Conservation (phyloP, 2,888 invertebrate genomes). For the Hyposoter dolosus region DNA sequence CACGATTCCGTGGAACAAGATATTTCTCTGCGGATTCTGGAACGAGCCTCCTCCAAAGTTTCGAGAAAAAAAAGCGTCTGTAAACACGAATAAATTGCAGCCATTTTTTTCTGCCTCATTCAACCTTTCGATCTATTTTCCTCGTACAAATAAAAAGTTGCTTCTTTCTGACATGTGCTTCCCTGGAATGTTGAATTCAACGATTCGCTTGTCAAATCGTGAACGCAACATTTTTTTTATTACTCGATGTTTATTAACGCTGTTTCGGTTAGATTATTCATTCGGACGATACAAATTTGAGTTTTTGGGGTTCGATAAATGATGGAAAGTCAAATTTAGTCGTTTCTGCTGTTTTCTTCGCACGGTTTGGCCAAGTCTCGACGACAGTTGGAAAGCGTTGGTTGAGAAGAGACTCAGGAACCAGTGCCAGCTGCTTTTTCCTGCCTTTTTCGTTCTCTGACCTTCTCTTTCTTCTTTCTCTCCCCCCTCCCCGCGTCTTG, state of each 20-base stretch:
- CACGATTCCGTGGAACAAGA: background rate
- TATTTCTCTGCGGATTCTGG: slow-evolving; percentile 7
- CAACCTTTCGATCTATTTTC: background rate
- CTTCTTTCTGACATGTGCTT: background rate
- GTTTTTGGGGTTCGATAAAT: background rate
- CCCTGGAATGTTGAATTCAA: background rate
- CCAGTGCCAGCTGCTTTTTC: slow-evolving; percentile 63
- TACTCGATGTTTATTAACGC: background rate
- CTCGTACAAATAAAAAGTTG: background rate
- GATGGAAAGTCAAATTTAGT: background rate
- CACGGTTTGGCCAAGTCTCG: slow-evolving; percentile 11
- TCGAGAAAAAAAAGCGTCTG: background rate
- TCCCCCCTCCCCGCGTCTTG: background rate
- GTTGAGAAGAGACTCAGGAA: slow-evolving; percentile 11
- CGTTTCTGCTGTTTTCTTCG: background rate
- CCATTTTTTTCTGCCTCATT: slow-evolving; percentile 12
- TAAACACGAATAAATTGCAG: background rate
- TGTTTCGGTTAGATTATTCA: background rate
- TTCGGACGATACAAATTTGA: background rate
- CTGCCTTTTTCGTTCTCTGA: slow-evolving; percentile 64
- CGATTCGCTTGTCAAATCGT: background rate
- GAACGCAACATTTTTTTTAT: background rate
- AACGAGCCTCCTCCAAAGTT: background rate
- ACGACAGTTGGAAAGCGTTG: slow-evolving; percentile 59
- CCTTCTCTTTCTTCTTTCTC: slow-evolving; percentile 32